A percentile compares a stretch with the other conserved stretches of the same genome.
phyloP scores from a whole-genome alignment of 2,113 vertebrate genomes.

The Coryphaenoides rupestris region DNA sequence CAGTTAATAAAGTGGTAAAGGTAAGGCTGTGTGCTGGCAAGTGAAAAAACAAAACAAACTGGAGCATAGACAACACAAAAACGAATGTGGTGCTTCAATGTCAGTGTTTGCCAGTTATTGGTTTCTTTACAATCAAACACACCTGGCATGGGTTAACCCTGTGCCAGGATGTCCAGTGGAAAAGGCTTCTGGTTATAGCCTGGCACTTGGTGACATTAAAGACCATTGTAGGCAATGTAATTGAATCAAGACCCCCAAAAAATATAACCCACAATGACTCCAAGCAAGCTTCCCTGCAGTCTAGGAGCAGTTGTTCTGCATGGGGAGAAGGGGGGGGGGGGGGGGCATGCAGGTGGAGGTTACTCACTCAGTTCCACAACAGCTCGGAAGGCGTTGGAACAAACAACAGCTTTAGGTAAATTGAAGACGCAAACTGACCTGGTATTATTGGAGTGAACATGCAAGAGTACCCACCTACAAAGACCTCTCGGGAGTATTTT shows the following conservation, averaged over 20 bases:
- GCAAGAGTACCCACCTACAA: conserved; percentile 35
- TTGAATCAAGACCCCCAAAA: background rate
- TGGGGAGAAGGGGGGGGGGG: background rate
- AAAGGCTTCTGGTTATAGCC: conserved; percentile 15
- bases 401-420: conserved; percentile 73
- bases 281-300: conserved; percentile 19
- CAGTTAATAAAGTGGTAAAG: conserved; percentile 2
- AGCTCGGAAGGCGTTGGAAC: conserved; percentile 85
- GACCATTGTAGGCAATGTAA: conserved; percentile 25
- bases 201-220: conserved; percentile 51
- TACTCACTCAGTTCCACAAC: conserved; percentile 85
- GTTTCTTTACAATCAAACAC: conserved; percentile 28
- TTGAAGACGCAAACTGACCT: conserved; percentile 29
- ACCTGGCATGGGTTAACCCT: conserved; percentile 6
- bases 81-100: conserved; percentile 20
- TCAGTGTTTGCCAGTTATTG: conserved; percentile 23
- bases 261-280: conserved; percentile 12
- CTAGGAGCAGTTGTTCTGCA: background rate
- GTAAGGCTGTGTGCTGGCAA: background rate
- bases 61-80: conserved; percentile 4
- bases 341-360: conserved; percentile 50
- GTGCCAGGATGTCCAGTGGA: conserved; percentile 6
- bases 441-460: conserved; percentile 45
- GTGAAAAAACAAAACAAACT: conserved; percentile 27
- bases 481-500: conserved; percentile 32